A percentile compares a stretch with the other conserved stretches of the same genome.
Conservation (phyloP, 2,888 invertebrate species). For the Entomobrya multifasciata region DNA sequence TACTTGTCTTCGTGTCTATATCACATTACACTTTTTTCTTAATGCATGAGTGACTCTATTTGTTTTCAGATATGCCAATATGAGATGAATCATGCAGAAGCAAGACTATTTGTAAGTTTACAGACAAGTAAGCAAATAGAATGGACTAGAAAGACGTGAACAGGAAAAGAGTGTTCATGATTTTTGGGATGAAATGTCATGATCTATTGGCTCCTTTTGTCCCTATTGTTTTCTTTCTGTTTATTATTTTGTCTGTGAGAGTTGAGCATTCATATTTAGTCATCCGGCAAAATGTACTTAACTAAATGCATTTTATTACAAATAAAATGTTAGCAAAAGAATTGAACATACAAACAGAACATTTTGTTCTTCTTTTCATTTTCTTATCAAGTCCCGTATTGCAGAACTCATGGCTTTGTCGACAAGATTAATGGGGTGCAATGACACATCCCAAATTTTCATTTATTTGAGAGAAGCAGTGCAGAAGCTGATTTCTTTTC, state of each 20-base stretch:
- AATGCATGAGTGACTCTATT: slow-evolving; percentile 1
- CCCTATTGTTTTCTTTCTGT: background rate
- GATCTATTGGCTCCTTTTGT: slow-evolving; percentile 29
- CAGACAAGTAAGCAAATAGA: background rate
- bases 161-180: background rate
- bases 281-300: slow-evolving; percentile 23
- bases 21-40: background rate
- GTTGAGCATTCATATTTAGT: background rate
- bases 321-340: background rate
- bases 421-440: slow-evolving; percentile 68
- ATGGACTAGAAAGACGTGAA: background rate
- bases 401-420: background rate
- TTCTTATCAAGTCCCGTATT: background rate
- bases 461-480: slow-evolving; percentile 59
- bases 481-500: slow-evolving; percentile 38
- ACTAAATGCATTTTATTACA: background rate
- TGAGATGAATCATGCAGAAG: background rate
- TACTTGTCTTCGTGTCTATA: background rate
- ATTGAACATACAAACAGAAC: background rate
- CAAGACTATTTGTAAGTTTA: too few species aligned
- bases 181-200: slow-evolving; percentile 34
- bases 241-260: too few species aligned
- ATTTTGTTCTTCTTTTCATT: background rate
- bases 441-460: slow-evolving; percentile 69
- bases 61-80: too few species aligned